phyloP scores from a whole-genome alignment of 2,888 invertebrate genomes.

The Apotomis betuletana region DNA sequence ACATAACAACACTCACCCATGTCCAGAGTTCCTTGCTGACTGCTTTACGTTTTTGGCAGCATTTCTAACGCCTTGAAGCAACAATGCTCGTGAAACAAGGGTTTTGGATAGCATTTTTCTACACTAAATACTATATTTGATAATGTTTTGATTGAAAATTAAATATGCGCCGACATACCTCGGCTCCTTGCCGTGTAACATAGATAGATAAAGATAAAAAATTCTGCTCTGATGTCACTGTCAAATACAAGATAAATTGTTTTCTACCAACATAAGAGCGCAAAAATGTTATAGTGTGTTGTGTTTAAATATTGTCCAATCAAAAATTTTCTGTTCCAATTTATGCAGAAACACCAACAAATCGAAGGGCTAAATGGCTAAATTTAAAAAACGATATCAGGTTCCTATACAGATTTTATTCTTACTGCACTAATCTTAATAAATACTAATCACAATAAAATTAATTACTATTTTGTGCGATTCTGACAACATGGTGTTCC shows the following conservation, averaged over 20 bases:
- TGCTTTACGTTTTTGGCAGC: conserved; percentile 64
- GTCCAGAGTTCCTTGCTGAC: conserved; percentile 67
- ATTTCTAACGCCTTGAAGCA: conserved; percentile 63
- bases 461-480: conserved; percentile 47
- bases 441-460: not conserved
- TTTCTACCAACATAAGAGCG: conserved; percentile 13
- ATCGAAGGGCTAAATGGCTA: not conserved
- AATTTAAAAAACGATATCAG: not conserved
- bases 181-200: conserved; percentile 11
- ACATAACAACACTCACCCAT: conserved; percentile 68
- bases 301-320: no score
- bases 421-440: conserved; percentile 10
- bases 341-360: not conserved
- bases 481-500: conserved; percentile 64
- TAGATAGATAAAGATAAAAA: conserved; percentile 10
- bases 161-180: conserved; percentile 20
- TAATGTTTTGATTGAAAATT: not conserved
- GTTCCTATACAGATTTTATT: not conserved
- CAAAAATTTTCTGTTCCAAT: not conserved
- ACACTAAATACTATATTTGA: conserved; percentile 15
- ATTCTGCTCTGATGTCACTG: not conserved
- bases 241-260: not conserved
- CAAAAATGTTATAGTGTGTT: not conserved
- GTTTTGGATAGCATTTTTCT: conserved; percentile 66
- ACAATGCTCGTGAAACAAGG: conserved; percentile 62